A percentile compares a stretch with the other conserved stretches of the same genome.
phyloP scores from a whole-genome alignment of 2,113 vertebrate species.

The Percopsis transmontana region DNA sequence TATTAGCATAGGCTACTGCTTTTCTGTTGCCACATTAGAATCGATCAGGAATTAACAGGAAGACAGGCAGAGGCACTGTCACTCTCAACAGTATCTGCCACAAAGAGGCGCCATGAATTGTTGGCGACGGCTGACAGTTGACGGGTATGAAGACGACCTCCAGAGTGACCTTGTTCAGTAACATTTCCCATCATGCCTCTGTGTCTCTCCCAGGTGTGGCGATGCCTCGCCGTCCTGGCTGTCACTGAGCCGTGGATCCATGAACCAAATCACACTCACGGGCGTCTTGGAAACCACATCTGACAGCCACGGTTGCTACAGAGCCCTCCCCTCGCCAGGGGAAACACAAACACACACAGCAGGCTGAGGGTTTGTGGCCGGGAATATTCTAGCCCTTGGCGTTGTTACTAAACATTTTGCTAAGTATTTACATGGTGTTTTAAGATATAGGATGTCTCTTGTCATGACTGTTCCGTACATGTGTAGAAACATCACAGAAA shows the following conservation, averaged over 20 bases:
- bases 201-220: conserved; percentile 68
- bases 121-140: conserved; percentile 30
- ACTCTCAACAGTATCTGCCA: conserved; percentile 20
- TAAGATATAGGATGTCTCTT: too few relatives aligned
- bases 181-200: conserved; percentile 71
- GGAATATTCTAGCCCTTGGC: too few relatives aligned
- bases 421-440: too few relatives aligned
- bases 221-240: conserved; percentile 57
- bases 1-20: too few relatives aligned
- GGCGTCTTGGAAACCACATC: conserved; percentile 59
- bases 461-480: too few relatives aligned
- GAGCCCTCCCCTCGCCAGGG: conserved; percentile 53
- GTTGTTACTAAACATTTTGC: too few relatives aligned
- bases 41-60: too few relatives aligned
- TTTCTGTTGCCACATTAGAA: too few relatives aligned
- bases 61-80: too few relatives aligned
- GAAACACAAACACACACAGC: conserved; percentile 53
- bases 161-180: conserved; percentile 65
- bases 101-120: conserved; percentile 40
- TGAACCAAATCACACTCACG: conserved; percentile 69
- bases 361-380: too few relatives aligned
- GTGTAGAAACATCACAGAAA: conserved; percentile 16
- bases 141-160: conserved; percentile 60
- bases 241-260: conserved; percentile 55
- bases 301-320: conserved; percentile 68